Conservation (phyloP, 2,888 invertebrate genomes). For the Myopa testacea region DNA sequence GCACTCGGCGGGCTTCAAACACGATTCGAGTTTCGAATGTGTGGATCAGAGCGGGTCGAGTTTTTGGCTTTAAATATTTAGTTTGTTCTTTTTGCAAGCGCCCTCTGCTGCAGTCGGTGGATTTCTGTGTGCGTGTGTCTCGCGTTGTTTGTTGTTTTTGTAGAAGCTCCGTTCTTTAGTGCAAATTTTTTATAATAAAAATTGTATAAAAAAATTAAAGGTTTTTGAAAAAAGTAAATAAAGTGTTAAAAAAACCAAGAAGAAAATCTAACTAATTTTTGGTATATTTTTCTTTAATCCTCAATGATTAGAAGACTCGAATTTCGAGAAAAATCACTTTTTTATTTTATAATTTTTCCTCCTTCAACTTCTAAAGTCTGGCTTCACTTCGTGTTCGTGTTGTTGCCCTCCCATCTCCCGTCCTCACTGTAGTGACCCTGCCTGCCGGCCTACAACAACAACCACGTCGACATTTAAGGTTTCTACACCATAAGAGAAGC, state of each 20-base stretch:
- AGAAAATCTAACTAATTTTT: neutral
- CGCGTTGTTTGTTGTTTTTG: neutral
- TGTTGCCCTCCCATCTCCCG: neutral
- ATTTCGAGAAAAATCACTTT: too few relatives aligned
- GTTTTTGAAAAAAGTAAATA: too few relatives aligned
- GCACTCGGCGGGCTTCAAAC: slow-evolving; percentile 65
- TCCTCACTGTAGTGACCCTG: neutral
- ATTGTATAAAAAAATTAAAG: neutral
- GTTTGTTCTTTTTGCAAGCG: slow-evolving; percentile 3
- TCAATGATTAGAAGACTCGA: neutral
- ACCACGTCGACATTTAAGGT: slow-evolving; percentile 18
- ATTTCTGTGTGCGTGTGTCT: neutral
- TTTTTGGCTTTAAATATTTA: slow-evolving; percentile 23
- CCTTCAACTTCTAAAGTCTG: slow-evolving; percentile 16
- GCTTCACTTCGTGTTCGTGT: slow-evolving; percentile 8
- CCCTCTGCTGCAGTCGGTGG: neutral
- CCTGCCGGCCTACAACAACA: neutral
- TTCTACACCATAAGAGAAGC: slow-evolving; percentile 35
- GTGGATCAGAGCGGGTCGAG: slow-evolving; percentile 27
- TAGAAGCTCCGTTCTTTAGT: neutral
- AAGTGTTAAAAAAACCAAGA: too few relatives aligned
- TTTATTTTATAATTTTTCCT: neutral
- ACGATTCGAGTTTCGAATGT: slow-evolving; percentile 50
- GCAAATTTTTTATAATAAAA: neutral
- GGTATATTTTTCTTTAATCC: neutral